Percentiles rank a stretch among this genome's conserved stretches.
phyloP scores from a whole-genome alignment of 1,140 invertebrate species.

The Eumaeus atala region DNA sequence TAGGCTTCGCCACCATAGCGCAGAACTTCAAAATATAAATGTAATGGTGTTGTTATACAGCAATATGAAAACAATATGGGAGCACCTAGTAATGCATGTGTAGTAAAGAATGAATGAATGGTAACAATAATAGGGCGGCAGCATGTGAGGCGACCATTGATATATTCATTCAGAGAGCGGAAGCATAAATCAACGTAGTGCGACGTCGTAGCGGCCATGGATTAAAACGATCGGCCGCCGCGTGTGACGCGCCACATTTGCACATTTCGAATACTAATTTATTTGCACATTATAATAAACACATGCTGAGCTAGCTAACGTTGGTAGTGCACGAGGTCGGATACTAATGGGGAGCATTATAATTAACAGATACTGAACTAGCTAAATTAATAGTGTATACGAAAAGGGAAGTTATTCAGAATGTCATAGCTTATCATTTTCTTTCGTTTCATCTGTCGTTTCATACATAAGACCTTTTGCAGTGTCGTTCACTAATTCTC shows the following conservation, averaged over 20 bases:
- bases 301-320: too few relatives aligned
- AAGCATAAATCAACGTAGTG: slow-evolving; percentile 63
- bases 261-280: not conserved
- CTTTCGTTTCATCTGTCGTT: too few relatives aligned
- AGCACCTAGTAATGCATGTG: slow-evolving; percentile 29
- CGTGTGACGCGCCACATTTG: not conserved
- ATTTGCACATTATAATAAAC: slow-evolving; percentile 3
- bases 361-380: too few relatives aligned
- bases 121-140: slow-evolving; percentile 41
- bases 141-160: slow-evolving; percentile 55
- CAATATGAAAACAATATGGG: too few relatives aligned
- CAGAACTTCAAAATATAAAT: not conserved
- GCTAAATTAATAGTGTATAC: too few relatives aligned
- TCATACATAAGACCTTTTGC: too few relatives aligned
- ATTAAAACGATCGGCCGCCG: not conserved
- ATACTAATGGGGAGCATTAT: too few relatives aligned
- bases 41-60: not conserved
- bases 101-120: slow-evolving; percentile 48
- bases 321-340: too few relatives aligned
- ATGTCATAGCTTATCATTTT: too few relatives aligned
- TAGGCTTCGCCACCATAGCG: not conserved
- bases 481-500: too few relatives aligned
- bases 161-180: slow-evolving; percentile 63
- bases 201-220: slow-evolving; percentile 32
- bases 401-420: too few relatives aligned